Base-by-base conservation (phyloP, 2,888 invertebrate species). In the Calliphora vomitoria region DNA sequence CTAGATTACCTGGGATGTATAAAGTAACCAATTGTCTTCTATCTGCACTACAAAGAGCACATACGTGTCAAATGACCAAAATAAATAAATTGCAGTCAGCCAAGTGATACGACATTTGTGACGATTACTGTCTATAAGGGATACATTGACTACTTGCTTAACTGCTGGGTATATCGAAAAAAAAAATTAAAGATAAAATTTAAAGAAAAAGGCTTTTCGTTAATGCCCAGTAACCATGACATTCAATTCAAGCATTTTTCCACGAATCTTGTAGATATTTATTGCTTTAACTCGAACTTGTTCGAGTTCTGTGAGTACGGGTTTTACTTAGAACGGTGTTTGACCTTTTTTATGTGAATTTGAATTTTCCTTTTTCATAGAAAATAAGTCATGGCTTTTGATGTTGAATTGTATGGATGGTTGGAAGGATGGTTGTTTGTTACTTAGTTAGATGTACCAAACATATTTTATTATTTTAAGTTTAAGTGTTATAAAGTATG, bases 311-410 rank as follows among this genome's bases (percentile, higher is more conserved):
- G 60, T 58, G 20, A 50, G 35, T 25, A 18, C 10, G 20, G 44
- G 47, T 31, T 60, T 74, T 15, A 15, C 44, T 3, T 35, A 25
- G 1, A 25, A 41, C n/a, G n/a, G 4, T 25, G 18, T 35, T 58
- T 82, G 31, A 41, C 58, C 82, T 31, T 74, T 55, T 71, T 20
- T 68, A 13, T 5, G 20, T 3, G 15, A 10, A 58, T 58, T 58
- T 58, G 58, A 58, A 25, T 58, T 58, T 58, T 55, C 10, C 10
- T 6, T 25, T 58, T 25, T 58, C 58, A 25, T 58, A 69, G 69
- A 35, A 41, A 58, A 58, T 71, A 35, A 55, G 18, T 53, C 35
- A 41, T 44, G 31, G 74, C 31, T 41, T 60, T 60, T n/a, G 62
- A 75, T 0, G 44, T 60, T 44, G 60, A 44, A 60, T 58, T 58